Base-by-base conservation (phyloP, 1,140 invertebrate species). In the Bradysia coprophila region DNA sequence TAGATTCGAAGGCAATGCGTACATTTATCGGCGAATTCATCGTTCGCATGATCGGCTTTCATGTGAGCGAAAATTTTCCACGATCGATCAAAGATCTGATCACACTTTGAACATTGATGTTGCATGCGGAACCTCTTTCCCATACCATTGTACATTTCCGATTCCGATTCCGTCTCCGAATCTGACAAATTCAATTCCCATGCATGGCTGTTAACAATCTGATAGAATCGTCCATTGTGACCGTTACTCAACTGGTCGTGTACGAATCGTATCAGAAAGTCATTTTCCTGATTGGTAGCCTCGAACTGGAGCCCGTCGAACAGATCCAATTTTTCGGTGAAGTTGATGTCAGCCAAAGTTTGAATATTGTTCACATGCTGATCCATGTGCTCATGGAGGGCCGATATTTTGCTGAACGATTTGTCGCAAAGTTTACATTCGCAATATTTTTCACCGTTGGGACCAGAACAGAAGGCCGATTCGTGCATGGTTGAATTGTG, bases 321-420 rank as follows among this genome's bases (percentile, higher is more conserved):
- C 4, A 51, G 24, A 34, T 34, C 34, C 10, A 23, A 40, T 39
- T 49, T 49, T 2, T 38, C 18, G 37, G 42, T 47, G 6, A 47
- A 36, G 42, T 49, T 42, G 2, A 43, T 15, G 42, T 40, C 38
- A 38, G 33, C 21, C 5, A 51, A 44, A 21, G 42, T 21, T n/a
- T 48, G 46, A 11, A 34, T 21, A 18, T 38, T 20, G n/a, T 32
- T 21, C n/a, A 43, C 34, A 38, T 51, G 48, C 13, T 32, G 40
- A 21, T 43, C 19, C 11, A 51, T 21, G 37, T 51, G 50, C 13
- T 28, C 13, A 13, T 13, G 24, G 6, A 28, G 13, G 6, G 6
- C 13, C 24, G 24, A 28, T 28, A 28, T 28, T 28, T 13, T 6
- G 13, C 24, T 28, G 24, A 28, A 28, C 13, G 24, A 8, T 8